Conservation (phyloP, 1,140 invertebrate species). For the Drosophila murphyi region DNA sequence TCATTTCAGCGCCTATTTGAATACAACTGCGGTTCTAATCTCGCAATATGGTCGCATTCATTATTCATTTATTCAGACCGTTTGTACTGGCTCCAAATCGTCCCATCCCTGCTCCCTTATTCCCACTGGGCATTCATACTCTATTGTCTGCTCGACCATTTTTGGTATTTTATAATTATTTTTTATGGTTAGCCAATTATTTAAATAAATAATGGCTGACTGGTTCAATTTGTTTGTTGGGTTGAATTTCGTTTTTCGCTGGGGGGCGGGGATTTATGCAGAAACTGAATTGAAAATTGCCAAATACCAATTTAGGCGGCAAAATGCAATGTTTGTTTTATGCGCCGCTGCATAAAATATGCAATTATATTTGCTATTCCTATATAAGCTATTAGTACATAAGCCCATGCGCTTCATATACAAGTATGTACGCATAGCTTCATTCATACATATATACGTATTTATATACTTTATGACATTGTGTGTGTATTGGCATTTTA, state of each 20-base stretch:
- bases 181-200: constrained; percentile 70
- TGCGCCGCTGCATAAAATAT: constrained; percentile 64
- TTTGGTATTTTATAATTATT: constrained; percentile 59
- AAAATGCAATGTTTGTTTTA: constrained; percentile 46
- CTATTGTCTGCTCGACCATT: constrained; percentile 41
- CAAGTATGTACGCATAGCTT: neutral
- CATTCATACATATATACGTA: constrained; percentile 5
- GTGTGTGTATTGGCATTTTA: constrained; percentile 54
- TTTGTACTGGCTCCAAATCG: neutral
- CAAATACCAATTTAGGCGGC: constrained; percentile 61
- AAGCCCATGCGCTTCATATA: constrained; percentile 7
- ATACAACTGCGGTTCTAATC: constrained; percentile 27
- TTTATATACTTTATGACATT: constrained; percentile 9
- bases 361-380: constrained; percentile 57
- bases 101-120: neutral
- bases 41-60: constrained; percentile 33
- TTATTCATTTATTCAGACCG: constrained; percentile 49
- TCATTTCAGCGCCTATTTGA: constrained; percentile 24
- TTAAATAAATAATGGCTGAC: constrained; percentile 72
- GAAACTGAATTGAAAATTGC: constrained; percentile 64
- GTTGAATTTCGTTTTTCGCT: constrained; percentile 5
- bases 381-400: constrained; percentile 28
- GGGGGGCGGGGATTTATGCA: neutral
- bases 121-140: constrained; percentile 8
- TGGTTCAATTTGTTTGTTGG: constrained; percentile 28